phyloP scores from a whole-genome alignment of 1,140 invertebrate species.

The Ips typographus region DNA sequence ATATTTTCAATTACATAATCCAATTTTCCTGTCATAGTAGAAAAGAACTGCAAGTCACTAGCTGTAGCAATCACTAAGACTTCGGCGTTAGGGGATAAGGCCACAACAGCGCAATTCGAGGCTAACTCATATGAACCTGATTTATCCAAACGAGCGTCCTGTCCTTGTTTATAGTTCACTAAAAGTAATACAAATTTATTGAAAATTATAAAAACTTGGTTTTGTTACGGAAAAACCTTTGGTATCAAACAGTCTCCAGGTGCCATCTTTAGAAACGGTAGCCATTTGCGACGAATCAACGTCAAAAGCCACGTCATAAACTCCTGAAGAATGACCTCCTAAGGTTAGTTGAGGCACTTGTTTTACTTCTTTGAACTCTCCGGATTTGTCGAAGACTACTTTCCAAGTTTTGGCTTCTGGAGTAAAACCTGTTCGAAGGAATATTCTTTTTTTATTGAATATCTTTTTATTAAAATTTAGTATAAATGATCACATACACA shows the following conservation, averaged over 20 bases:
- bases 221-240: constrained; percentile 60
- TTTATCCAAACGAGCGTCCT: constrained; percentile 71
- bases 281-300: constrained; percentile 78
- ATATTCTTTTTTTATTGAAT: constrained; percentile 41
- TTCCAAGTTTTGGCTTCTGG: constrained; percentile 87
- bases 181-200: constrained; percentile 45
- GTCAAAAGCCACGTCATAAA: constrained; percentile 79
- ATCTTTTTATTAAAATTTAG: no score
- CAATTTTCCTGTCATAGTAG: constrained; percentile 62
- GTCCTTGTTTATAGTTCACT: constrained; percentile 78
- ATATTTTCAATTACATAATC: constrained; percentile 68
- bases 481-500: no score
- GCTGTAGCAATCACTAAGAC: constrained; percentile 70
- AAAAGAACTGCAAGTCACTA: constrained; percentile 69
- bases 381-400: constrained; percentile 72
- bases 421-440: constrained; percentile 68
- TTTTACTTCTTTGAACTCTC: constrained; percentile 73
- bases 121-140: constrained; percentile 62
- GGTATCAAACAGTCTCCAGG: constrained; percentile 83
- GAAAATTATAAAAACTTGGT: background rate
- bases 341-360: constrained; percentile 74
- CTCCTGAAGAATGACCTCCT: constrained; percentile 75
- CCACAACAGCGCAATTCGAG: constrained; percentile 56
- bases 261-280: constrained; percentile 85
- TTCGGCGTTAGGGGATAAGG: constrained; percentile 75